Conservation (phyloP, 2,888 invertebrate species). For the Metopia argyrocephala region DNA sequence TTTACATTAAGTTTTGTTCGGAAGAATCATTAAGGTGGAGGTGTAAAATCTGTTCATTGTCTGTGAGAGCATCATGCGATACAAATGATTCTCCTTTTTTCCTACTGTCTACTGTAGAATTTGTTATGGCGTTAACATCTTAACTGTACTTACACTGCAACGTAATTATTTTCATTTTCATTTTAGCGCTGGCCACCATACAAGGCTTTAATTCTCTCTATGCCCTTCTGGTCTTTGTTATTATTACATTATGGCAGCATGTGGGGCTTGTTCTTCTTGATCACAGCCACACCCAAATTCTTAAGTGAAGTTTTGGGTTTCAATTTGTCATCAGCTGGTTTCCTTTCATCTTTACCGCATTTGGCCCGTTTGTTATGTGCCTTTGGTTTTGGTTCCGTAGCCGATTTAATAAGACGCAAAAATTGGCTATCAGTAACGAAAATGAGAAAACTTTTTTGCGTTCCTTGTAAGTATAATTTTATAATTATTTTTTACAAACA, state of each 20-base stretch:
- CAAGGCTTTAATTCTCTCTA: slow-evolving; percentile 81
- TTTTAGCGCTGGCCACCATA: slow-evolving; percentile 84
- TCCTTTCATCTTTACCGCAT: slow-evolving; percentile 85
- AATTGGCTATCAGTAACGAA: slow-evolving; percentile 79
- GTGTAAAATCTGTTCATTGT: no score
- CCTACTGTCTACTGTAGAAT: not conserved
- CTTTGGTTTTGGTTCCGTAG: slow-evolving; percentile 85
- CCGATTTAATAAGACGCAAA: slow-evolving; percentile 82
- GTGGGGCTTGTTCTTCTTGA: slow-evolving; percentile 87
- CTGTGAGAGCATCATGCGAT: no score
- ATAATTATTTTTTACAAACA: not conserved
- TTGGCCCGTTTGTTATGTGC: slow-evolving; percentile 84
- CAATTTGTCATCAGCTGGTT: slow-evolving; percentile 84
- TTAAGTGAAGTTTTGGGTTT: slow-evolving; percentile 85
- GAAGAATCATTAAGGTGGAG: no score
- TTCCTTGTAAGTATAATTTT: slow-evolving; percentile 80
- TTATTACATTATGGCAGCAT: slow-evolving; percentile 87
- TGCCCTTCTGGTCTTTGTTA: slow-evolving; percentile 84
- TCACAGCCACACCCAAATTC: slow-evolving; percentile 88
- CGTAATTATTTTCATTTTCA: slow-evolving; percentile 48
- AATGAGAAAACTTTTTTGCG: slow-evolving; percentile 83
- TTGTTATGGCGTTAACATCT: not conserved
- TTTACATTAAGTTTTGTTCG: no score
- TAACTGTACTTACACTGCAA: no score
- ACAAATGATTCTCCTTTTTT: no score